Conservation (phyloP, 2,888 invertebrate species). For the Lepidochrysops patricia region DNA sequence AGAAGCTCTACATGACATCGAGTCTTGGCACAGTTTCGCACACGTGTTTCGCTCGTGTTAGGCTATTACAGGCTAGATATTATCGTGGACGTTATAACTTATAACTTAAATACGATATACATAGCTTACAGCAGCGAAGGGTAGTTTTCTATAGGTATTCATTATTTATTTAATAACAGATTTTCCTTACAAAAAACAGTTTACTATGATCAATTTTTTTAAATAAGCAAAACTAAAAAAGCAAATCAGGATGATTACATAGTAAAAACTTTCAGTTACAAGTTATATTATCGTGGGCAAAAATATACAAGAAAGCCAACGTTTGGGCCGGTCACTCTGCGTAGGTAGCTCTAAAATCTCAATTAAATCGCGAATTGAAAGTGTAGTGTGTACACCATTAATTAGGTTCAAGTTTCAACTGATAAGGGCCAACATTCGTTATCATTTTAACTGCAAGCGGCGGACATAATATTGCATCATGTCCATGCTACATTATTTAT, state of each 20-base stretch:
- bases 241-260: too few species aligned
- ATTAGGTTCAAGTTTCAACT: background rate
- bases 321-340: too few species aligned
- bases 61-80: too few species aligned
- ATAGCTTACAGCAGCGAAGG: background rate
- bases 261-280: too few species aligned
- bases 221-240: too few species aligned
- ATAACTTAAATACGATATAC: background rate
- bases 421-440: background rate
- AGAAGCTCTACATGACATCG: too few species aligned
- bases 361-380: background rate
- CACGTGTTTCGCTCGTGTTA: background rate
- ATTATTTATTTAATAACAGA: too few species aligned
- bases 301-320: too few species aligned
- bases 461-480: background rate
- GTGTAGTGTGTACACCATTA: background rate
- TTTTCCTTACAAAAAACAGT: too few species aligned
- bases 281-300: too few species aligned
- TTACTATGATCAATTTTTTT: too few species aligned
- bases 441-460: background rate
- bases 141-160: background rate
- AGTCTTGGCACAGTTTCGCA: slow-evolving; percentile 1
- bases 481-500: background rate
- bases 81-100: background rate
- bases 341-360: background rate